These are phyloP conservation scores for Chouioia cunea DNA, from an alignment of 2,888 invertebrate genomes.

Conservation along the genomic window DNA sequence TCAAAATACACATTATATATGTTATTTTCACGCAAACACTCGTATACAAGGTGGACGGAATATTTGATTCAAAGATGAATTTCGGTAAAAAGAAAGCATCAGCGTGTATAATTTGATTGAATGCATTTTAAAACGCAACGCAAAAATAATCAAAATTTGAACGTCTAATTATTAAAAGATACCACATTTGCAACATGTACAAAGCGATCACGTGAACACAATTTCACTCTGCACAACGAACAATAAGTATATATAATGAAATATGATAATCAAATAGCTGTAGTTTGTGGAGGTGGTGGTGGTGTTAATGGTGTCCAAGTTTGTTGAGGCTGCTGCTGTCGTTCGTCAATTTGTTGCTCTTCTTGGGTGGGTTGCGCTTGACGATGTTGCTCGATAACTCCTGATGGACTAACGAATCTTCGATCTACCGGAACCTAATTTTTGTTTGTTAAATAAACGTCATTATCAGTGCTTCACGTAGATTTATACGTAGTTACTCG, in stretches of 20 bases:
- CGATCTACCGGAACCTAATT: constrained; percentile 55
- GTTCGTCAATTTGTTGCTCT: constrained; percentile 46
- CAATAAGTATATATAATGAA: constrained; percentile 1
- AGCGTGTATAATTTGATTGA: neutral
- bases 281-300: constrained; percentile 63
- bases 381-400: constrained; percentile 59
- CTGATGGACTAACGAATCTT: constrained; percentile 55
- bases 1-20: constrained; percentile 7
- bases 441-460: too few species aligned
- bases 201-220: too few species aligned
- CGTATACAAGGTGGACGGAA: constrained; percentile 29
- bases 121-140: neutral
- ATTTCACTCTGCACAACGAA: neutral
- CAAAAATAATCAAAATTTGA: neutral
- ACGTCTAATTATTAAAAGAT: too few species aligned
- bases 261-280: constrained; percentile 60
- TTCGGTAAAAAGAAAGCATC: neutral
- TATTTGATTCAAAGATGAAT: neutral
- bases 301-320: constrained; percentile 64
- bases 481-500: neutral
- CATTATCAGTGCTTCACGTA: too few species aligned
- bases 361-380: constrained; percentile 54
- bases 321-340: constrained; percentile 35
- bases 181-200: too few species aligned
- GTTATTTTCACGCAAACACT: neutral